These are phyloP conservation scores for Mythimna loreyi DNA, from an alignment of 2,888 invertebrate genomes.

Conservation along the genomic window DNA sequence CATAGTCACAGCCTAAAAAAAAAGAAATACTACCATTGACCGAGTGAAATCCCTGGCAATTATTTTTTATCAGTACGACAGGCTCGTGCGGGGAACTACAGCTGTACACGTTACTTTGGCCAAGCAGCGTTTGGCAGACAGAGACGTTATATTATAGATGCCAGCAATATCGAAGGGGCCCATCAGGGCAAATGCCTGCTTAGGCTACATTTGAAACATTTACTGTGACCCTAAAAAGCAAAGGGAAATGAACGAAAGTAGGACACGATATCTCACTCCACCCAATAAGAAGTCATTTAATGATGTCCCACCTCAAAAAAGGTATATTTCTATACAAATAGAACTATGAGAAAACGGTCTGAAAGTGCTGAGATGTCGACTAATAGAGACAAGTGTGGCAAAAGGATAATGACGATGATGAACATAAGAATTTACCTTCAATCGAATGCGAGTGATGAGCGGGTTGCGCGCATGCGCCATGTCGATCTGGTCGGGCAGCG, in stretches of 20 bases:
- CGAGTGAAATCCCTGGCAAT: too few relatives aligned
- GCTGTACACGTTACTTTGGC: background rate
- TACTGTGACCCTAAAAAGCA: background rate
- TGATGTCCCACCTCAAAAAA: background rate
- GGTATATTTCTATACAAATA: background rate
- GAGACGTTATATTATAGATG: background rate
- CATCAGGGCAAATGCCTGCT: background rate
- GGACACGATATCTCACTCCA: background rate
- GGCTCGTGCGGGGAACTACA: background rate
- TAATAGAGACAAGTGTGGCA: background rate
- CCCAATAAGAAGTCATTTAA: background rate
- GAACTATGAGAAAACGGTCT: background rate
- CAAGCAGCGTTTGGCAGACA: background rate
- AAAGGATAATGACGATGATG: background rate
- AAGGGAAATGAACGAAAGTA: background rate
- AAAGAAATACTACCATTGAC: too few relatives aligned
- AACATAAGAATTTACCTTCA: slow-evolving; percentile 62
- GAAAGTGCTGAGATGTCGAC: background rate
- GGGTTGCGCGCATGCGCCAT: slow-evolving; percentile 78
- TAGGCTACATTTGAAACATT: background rate
- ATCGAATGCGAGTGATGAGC: slow-evolving; percentile 63
- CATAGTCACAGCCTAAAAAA: too few relatives aligned
- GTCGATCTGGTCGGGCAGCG: slow-evolving; percentile 70
- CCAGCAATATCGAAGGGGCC: background rate
- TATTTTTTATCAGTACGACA: background rate